Evolutionary conservation across 2,888 invertebrate genomes (phyloP), one percentile per base, ranked within the genome.

Genomic region (Pachydiplax longipennis): DNA sequence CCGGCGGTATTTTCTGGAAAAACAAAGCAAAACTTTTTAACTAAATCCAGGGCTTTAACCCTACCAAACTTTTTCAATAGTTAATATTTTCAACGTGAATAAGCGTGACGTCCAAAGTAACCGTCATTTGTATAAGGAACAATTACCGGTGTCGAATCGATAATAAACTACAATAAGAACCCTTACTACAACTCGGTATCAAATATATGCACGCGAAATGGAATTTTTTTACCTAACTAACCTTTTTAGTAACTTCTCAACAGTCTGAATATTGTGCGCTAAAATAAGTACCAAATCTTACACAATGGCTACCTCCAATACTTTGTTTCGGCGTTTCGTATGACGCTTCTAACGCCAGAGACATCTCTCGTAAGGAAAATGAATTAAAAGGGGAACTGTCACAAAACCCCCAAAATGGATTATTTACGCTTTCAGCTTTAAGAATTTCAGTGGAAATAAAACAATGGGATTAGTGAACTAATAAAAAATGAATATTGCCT

Each of bases 221-320:
- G 61, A 61, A 37, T 58, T 87, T 87, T 61, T 65, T 87, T 25
- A n/a, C 87, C 87, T 58, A 35, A 87, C 61, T 25, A 61, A 87
- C 22, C 87, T 61, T 37, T n/a, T 22, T 61, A 65, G 61, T 37
- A 87, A 61, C 87, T 87, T 87, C 58, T 61, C 87, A 61, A 35
- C 61, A 87, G 87, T 87, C 87, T 37, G 87, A 87, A 87, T 87
- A 87, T 87, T 87, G 87, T 87, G 87, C 87, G 87, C 87, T 87
- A 87, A 87, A 87, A 87, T 87, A 87, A 87, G 87, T 87, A 87
- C 87, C 87, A 87, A 87, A 87, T 87, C 87, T 87, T 87, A 87
- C 87, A 87, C 87, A 87, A 87, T 87, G 87, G 87, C 87, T 87
- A 87, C 87, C 87, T 87, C 61, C 87, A 87, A 87, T 87, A 87